Base-by-base conservation (phyloP, 2,113 vertebrate genomes). In the Calyptomena viridis region DNA sequence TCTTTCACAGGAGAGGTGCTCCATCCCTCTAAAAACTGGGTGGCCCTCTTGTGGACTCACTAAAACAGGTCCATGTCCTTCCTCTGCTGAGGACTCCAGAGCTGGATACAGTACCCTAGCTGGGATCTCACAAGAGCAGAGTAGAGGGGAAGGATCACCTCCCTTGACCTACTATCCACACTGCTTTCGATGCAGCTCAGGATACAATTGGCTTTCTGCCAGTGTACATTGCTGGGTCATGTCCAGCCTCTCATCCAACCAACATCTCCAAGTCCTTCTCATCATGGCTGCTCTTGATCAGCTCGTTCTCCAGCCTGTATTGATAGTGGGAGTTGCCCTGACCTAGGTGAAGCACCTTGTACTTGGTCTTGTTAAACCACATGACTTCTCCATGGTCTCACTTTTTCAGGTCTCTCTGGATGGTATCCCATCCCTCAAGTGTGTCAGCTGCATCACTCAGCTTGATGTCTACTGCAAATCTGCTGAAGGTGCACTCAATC, bases 131-230 rank as follows among this genome's bases (percentile, higher is more conserved):
- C 2, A 28, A 37, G 27, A 52, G 28, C 6, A 35, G 35, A 86
- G 9, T 1, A 60, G 53, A 68, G 33, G 6, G 14, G 9, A 17
- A 68, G 55, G 39, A 46, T 53, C 22, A 12, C 14, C 19, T 78
- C 23, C 12, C 11, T 46, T 0, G 1, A 23, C 22, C 11, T 60
- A 27, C 46, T 69, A 18, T 1, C 3, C 17, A 37, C 2, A 2
- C 4, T 42, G 16, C 1, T 86, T 33, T 50, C 46, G 27, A 42
- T 37, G 25, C 37, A 68, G 44, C 20, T 21, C 31, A 31, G 16
- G 79, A 47, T 24, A 19, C 1, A 1, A 24, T 21, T 50, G 20
- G 37, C 27, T 84, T 73, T 73, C 47, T 37, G 8, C 2, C 1
- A 53, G 8, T 37, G 21, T 17, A 0, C 44, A 67, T 17, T 8